Evolutionary conservation across 37 sponge, comb jelly and placozoan genomes (phyloP), one percentile per base, ranked within the genome.

Genomic region (Beroe forskalii): DNA sequence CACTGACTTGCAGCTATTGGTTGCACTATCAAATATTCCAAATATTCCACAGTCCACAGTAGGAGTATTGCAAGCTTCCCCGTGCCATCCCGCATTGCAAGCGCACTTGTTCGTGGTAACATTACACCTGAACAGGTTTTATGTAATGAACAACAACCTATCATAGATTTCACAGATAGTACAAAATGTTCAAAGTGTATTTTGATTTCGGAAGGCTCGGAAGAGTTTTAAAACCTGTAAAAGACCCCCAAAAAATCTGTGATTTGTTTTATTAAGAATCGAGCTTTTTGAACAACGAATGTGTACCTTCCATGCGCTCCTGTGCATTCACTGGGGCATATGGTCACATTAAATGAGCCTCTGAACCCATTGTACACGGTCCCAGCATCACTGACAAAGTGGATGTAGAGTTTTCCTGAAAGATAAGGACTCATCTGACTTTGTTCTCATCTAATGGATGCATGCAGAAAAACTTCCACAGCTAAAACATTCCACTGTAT

Each of bases 301-400:
- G n/a, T n/a, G n/a, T 80, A 80, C 86, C 86, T 80, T 43, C 86
- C 86, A 80, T 80, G 40, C 2, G 17, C 14, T 43, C 55, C 55
- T 3, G 43, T 30, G 27, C 86, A 80, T 43, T 80, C 42, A 9
- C n/a, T 80, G 30, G 86, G 86, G 27, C 86, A 80, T 2, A 44
- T 80, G 48, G 55, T 44, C 1, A 80, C 55, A 22, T 38, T 44
- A 43, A 44, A 80, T 3, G 12, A 35, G 2, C 38, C 86, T 30
- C 8, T 43, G 22, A 80, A 80, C 20, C 86, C 86, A 12, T 0
- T 42, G 27, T 14, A 80, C 25, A 44, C 55, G 4, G 8, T 25
- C 1, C 35, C 55, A 28, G 86, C 55, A 80, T 80, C 86, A 43
- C 86, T 80, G 6, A 38, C 24, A 12, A 80, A 43, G 44, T 44